Evolutionary conservation across 2,113 vertebrate genomes (phyloP), one percentile per base, ranked within the genome.

Genomic region (Periophthalmus modestus): DNA sequence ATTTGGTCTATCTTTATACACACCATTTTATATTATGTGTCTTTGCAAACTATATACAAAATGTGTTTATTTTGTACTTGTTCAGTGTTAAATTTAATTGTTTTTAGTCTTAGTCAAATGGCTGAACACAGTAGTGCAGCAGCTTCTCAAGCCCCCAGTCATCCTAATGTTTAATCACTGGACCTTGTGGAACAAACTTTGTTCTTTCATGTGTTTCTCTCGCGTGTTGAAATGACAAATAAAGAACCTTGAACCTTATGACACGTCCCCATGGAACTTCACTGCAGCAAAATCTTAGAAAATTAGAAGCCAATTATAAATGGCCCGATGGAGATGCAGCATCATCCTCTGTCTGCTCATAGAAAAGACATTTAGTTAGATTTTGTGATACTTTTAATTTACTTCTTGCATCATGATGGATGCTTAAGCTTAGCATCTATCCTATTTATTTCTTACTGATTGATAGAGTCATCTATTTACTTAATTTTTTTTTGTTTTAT

Each of bases 271-370:
- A 59, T 43, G 80, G 84, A 74, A 83, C 69, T 62, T 18, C 68
- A 55, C 74, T 19, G 19, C 7, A 75, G 68, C 58, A 80, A 76
- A 82, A 50, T 52, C 71, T 77, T 55, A 66, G 23, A 61, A 81
- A 81, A 82, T 33, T 47, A 73, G 54, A 82, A 68, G 73, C 75
- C 74, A 77, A 83, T 87, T 86, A 85, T 82, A 83, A 74, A 46
- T 62, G 78, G 68, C 68, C 1, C 18, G 14, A 34, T 74, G 74
- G 63, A 70, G 65, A 77, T 12, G 63, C 15, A 74, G 18, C 78
- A 28, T 68, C 63, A 68, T 19, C 80, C 68, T 73, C 24, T 68
- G 66, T 72, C 79, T n/a, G 61, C 39, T 10, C 3, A 15, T 48
- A 80, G 52, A 78, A 85, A 84, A 52, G 3, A 28, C 28, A 3